Evolutionary conservation across 2,888 invertebrate genomes (phyloP).

Genomic region (Idaea straminata): DNA sequence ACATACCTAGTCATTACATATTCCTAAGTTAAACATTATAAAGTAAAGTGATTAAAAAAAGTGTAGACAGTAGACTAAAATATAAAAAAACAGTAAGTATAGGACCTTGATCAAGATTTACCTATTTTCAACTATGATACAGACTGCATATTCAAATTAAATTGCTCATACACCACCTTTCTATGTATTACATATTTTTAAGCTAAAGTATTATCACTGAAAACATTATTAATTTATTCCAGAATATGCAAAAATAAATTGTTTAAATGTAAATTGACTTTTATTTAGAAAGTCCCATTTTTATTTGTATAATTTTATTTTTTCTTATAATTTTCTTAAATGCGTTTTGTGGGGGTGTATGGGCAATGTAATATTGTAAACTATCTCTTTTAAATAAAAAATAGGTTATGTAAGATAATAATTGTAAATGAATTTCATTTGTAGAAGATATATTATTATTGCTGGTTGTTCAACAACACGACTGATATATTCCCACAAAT

Average conservation of each 20-base stretch:
- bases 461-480: slow-evolving; percentile 34
- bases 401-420: slow-evolving; percentile 11
- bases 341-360: slow-evolving; percentile 79
- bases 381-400: slow-evolving; percentile 10
- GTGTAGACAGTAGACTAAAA: neutral
- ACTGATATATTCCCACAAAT: slow-evolving; percentile 79
- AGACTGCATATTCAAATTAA: slow-evolving; percentile 20
- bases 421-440: slow-evolving; percentile 19
- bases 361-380: slow-evolving; percentile 58
- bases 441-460: slow-evolving; percentile 29
- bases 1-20: neutral
- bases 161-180: slow-evolving; percentile 79
- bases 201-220: slow-evolving; percentile 29
- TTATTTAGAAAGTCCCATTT: slow-evolving; percentile 72
- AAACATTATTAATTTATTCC: slow-evolving; percentile 21
- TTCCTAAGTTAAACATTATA: neutral
- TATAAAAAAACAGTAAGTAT: neutral
- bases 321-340: slow-evolving; percentile 51
- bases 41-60: neutral
- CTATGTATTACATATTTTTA: slow-evolving; percentile 55
- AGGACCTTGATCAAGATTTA: neutral
- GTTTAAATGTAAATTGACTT: slow-evolving; percentile 66
- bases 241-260: slow-evolving; percentile 56
- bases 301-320: slow-evolving; percentile 63
- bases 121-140: neutral